Evolutionary conservation across 2,888 invertebrate species (phyloP).

Genomic region (Holacanthella duospinosa): DNA sequence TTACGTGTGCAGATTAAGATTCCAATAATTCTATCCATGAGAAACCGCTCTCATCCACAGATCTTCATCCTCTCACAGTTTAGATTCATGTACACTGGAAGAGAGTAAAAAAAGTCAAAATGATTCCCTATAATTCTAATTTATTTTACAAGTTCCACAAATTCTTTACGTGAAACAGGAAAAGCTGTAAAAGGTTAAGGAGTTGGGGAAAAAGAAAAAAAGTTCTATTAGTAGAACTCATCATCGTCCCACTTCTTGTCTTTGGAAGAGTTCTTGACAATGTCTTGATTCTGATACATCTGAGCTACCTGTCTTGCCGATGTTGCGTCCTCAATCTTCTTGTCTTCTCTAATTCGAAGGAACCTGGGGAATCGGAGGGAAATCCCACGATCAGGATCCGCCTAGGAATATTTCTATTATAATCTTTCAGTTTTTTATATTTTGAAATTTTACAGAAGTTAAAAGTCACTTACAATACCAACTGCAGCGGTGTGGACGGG

Average conservation of each 20-base stretch:
- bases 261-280: constrained; percentile 59
- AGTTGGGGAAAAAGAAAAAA: background rate
- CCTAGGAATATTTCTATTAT: constrained; percentile 46
- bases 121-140: too few relatives aligned
- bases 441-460: constrained; percentile 4
- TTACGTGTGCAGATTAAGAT: too few relatives aligned
- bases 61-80: too few relatives aligned
- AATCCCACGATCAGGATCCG: constrained; percentile 82
- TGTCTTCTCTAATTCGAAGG: constrained; percentile 80
- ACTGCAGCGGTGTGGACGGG: constrained; percentile 83
- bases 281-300: constrained; percentile 85
- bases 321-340: constrained; percentile 84
- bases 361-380: constrained; percentile 92
- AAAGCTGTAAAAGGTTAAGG: too few relatives aligned
- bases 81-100: too few relatives aligned
- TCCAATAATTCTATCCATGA: too few relatives aligned
- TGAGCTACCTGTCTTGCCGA: constrained; percentile 75
- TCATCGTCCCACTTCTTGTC: constrained; percentile 38
- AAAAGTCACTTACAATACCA: constrained; percentile 55
- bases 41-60: too few relatives aligned
- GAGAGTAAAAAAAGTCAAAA: too few relatives aligned
- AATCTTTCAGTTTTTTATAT: constrained; percentile 13
- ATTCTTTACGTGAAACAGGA: background rate
- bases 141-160: too few relatives aligned
- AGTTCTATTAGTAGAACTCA: constrained; percentile 49